These are phyloP conservation scores for Drosophila azteca DNA, from an alignment of 1,140 invertebrate species.

Conservation along the genomic window DNA sequence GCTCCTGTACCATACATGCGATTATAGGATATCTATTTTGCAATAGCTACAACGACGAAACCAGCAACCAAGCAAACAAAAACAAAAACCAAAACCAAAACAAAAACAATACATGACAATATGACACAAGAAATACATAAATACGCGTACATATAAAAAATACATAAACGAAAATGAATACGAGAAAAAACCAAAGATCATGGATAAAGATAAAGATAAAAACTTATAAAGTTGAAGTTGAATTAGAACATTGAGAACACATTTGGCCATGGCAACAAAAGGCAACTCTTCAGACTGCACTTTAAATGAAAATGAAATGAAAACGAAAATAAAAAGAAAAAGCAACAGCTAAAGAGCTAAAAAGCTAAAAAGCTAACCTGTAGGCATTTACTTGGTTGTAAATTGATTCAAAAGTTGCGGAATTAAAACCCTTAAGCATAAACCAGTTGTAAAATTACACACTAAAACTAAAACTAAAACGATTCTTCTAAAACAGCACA, in stretches of 20 bases:
- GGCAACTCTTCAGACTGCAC: slow-evolving; percentile 75
- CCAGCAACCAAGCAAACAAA: slow-evolving; percentile 50
- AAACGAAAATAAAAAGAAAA: slow-evolving; percentile 6
- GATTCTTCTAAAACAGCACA: slow-evolving; percentile 53
- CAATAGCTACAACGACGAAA: slow-evolving; percentile 55
- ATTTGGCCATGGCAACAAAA: slow-evolving; percentile 34
- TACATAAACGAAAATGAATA: slow-evolving; percentile 29
- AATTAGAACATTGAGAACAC: slow-evolving; percentile 49
- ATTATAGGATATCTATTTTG: slow-evolving; percentile 58
- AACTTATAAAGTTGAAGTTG: slow-evolving; percentile 58
- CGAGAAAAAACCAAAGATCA: slow-evolving; percentile 17
- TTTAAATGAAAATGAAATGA: slow-evolving; percentile 22
- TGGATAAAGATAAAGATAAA: slow-evolving; percentile 39
- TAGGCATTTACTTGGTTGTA: slow-evolving; percentile 74
- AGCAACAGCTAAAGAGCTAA: slow-evolving; percentile 15
- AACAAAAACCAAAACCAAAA: slow-evolving; percentile 52
- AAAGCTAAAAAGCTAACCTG: slow-evolving; percentile 35
- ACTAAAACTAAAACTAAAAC: slow-evolving; percentile 22
- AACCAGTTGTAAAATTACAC: slow-evolving; percentile 69
- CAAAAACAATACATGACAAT: slow-evolving; percentile 78
- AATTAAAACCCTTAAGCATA: slow-evolving; percentile 27
- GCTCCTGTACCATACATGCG: slow-evolving; percentile 61
- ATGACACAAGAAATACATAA: slow-evolving; percentile 62
- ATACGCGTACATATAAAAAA: slow-evolving; percentile 33
- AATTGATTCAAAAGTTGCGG: slow-evolving; percentile 40